Base-by-base conservation (phyloP, 2,888 invertebrate genomes). In the Oscheius sp. region DNA sequence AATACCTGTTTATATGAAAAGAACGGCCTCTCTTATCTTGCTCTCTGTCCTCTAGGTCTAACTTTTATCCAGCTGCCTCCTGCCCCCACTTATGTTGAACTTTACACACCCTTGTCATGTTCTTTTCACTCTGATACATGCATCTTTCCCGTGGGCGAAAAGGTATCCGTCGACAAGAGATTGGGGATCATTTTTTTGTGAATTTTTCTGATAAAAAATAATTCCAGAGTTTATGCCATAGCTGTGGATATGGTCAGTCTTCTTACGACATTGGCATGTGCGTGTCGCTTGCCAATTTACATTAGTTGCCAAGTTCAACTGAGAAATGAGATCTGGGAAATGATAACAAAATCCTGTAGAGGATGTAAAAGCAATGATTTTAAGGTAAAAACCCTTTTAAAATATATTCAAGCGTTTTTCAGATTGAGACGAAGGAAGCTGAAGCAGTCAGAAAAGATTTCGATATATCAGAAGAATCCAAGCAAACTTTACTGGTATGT, bases 261-360 rank as follows among this genome's bases (percentile, higher is more conserved):
- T 59, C 78, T 86, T 58, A 85, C 86, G 13, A 83, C 84, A 5
- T 71, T 85, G 72, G 86, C 86, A 0, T 86, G 87, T 63, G 86
- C 86, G 46, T 83, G 82, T 58, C 85, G 87, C 41, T 80, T 87
- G 13, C 85, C 85, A 7, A 87, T 87, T 70, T 86, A 86, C 69
- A 61, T 85, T n/a, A 76, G 77, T 69, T 84, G 82, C 23, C 83
- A 84, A 52, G 73, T 82, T 16, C 75, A 79, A 16, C 75, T 86
- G 7, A 77, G 86, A 13, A 73, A 78, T 6, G 81, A 76, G 29
- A 75, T 82, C 16, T 52, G 80, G 61, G 80, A 76, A n/a, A 76
- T 82, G 12, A 61, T 85, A 6, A 18, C 12, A 16, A 69, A 9
- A n/a, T 9, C 55, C 35, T 27, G 45, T 25, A 18, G 53, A 23